A percentile compares a stretch with the other conserved stretches of the same genome.
These are phyloP conservation scores for Drosophila monieri DNA, from an alignment of 2,888 invertebrate species.

Conservation along the genomic window DNA sequence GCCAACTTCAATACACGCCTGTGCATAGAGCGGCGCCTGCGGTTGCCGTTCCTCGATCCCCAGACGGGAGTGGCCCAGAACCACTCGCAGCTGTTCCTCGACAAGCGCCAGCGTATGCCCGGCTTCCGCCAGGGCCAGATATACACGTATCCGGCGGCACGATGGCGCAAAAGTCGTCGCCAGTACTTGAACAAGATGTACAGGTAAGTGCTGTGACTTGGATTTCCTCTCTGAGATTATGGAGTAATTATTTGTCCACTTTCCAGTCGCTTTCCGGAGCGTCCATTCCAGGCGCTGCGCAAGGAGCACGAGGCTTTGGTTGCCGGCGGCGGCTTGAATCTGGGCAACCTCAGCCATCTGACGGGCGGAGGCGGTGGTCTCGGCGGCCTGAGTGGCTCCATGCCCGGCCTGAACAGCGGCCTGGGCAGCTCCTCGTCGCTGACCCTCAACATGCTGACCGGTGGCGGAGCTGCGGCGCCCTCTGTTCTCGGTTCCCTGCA, in stretches of 20 bases:
- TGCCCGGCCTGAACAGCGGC: slow-evolving; percentile 41
- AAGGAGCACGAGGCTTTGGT: slow-evolving; percentile 81
- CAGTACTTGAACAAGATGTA: slow-evolving; percentile 89
- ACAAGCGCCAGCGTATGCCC: slow-evolving; percentile 94
- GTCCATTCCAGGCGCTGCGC: slow-evolving; percentile 83
- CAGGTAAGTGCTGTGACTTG: slow-evolving; percentile 67
- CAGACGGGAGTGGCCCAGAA: slow-evolving; percentile 98
- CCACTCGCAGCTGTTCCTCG: slow-evolving; percentile 95
- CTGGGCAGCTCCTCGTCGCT: slow-evolving; percentile 56
- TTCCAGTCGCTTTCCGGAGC: slow-evolving; percentile 81
- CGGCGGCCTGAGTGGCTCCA: slow-evolving; percentile 18
- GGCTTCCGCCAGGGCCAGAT: slow-evolving; percentile 95
- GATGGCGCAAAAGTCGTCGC: slow-evolving; percentile 96
- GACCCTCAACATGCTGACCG: slow-evolving; percentile 62
- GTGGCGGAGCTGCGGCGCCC: slow-evolving; percentile 63
- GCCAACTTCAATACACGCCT: slow-evolving; percentile 96
- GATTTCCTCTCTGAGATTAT: not conserved
- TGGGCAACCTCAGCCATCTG: not conserved
- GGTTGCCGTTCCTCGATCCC: slow-evolving; percentile 98
- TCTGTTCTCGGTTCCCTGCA: slow-evolving; percentile 62
- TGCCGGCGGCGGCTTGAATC: slow-evolving; percentile 54
- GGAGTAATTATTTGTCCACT: too few species aligned
- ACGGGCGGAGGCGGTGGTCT: not conserved
- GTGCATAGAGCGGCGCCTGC: slow-evolving; percentile 94
- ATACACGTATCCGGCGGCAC: slow-evolving; percentile 94